Evolutionary conservation across 1,140 invertebrate species (phyloP), one percentile per base, ranked within the genome.

Genomic region (Drosophila orosa): DNA sequence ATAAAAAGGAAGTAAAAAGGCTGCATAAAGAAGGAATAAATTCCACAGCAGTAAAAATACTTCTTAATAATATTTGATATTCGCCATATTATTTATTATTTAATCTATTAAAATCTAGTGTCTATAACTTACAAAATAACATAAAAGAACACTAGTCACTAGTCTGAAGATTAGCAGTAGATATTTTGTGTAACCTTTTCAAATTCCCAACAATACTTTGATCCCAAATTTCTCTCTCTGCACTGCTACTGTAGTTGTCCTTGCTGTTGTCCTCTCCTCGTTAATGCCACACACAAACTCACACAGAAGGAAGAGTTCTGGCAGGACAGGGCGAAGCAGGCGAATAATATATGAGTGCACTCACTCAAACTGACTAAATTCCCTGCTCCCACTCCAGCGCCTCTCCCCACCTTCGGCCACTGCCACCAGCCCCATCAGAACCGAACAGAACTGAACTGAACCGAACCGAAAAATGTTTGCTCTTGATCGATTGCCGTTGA

Each of bases 341-440:
- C 61, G 67, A 42, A 58, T 89, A 89, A 87, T 84, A 82, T 72
- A 87, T 87, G 84, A 77, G 61, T 80, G 84, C 84, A 89, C 80
- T 87, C 80, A 87, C 84, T 87, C 84, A 87, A 83, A 87, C 76
- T 89, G 84, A 87, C 84, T 89, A 89, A 89, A 89, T 80, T 87
- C 73, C 73, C 72, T 74, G 63, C 27, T 57, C 60, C 77, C 76
- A 61, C 74, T 62, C 66, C 35, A 33, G 48, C 33, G 40, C 8
- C 5, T 13, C 22, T 19, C 33, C 62, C 63, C 65, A 44, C 22
- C 63, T 17, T 17, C 24, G 5, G 7, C 9, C 56, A 27, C 17
- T 7, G 24, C 31, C 54, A 56, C 17, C 44, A 33, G 60, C 22
- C 22, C 65, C 59, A 65, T 31, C 44, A 57, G 39, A 22, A 48